A percentile compares a stretch with the other conserved stretches of the same genome.
These are phyloP conservation scores for Cyrtorhinus lividipennis DNA, from an alignment of 1,140 invertebrate genomes.

Conservation along the genomic window DNA sequence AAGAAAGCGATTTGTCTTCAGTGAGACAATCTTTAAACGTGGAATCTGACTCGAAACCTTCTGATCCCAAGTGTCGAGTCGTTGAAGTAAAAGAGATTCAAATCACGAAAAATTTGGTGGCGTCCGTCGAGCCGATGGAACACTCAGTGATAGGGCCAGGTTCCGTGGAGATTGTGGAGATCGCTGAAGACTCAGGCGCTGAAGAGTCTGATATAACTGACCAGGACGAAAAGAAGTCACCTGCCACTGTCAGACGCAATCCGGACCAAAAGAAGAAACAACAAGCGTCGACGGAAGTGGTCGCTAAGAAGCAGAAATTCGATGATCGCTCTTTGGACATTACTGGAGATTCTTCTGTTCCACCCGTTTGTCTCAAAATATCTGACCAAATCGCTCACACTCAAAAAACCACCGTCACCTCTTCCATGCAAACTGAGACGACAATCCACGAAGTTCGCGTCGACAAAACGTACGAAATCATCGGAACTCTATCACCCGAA, in stretches of 20 bases:
- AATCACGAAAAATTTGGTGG: conserved; percentile 35
- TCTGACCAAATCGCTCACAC: conserved; percentile 22
- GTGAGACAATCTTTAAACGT: conserved; percentile 1
- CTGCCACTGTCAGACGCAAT: conserved; percentile 23
- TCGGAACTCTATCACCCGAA: conserved; percentile 24
- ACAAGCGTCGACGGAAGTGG: conserved; percentile 24
- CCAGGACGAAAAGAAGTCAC: conserved; percentile 32
- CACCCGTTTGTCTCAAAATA: conserved; percentile 26
- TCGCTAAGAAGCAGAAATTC: conserved; percentile 25
- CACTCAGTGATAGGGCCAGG: conserved; percentile 31
- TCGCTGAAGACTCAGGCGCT: conserved; percentile 37
- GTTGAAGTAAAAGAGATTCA: conserved; percentile 42
- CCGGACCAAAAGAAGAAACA: conserved; percentile 23
- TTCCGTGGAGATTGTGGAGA: conserved; percentile 38
- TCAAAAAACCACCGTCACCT: conserved; percentile 26
- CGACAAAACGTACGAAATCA: conserved; percentile 27
- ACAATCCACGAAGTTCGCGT: conserved; percentile 27
- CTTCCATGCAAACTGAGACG: conserved; percentile 25
- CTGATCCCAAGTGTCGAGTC: conserved; percentile 30
- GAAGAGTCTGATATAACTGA: conserved; percentile 39
- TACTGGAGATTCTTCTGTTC: background rate
- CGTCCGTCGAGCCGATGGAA: conserved; percentile 34
- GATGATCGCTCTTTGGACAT: conserved; percentile 10
- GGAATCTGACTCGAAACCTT: conserved; percentile 5
- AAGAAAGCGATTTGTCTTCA: conserved; percentile 25